A percentile compares a stretch with the other conserved stretches of the same genome.
phyloP scores from a whole-genome alignment of 1,140 invertebrate genomes.

The Danaus melanippus region DNA sequence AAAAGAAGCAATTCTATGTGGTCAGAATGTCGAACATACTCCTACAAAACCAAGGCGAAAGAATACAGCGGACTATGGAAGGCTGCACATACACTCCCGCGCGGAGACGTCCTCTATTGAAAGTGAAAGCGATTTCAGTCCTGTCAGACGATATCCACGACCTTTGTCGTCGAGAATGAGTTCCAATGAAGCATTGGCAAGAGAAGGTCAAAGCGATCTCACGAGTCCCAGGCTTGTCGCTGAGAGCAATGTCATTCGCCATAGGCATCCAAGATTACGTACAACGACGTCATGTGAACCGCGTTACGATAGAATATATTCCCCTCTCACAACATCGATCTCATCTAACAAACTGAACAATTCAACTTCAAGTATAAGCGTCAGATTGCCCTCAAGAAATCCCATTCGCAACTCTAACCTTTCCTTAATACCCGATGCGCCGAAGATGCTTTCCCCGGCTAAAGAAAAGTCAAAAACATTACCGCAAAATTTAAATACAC shows the following conservation, averaged over 20 bases:
- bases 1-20: constrained; percentile 60
- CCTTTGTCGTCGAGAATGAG: constrained; percentile 58
- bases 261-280: constrained; percentile 52
- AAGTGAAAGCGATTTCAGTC: constrained; percentile 60
- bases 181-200: constrained; percentile 54
- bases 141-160: constrained; percentile 44
- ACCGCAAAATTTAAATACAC: constrained; percentile 69
- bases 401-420: constrained; percentile 62
- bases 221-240: constrained; percentile 53
- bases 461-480: constrained; percentile 74
- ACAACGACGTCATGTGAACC: constrained; percentile 60
- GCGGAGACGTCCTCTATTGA: constrained; percentile 55
- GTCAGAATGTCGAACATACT: constrained; percentile 35
- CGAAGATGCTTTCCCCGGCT: constrained; percentile 50
- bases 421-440: constrained; percentile 61
- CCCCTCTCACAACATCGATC: constrained; percentile 51
- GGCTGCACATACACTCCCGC: constrained; percentile 41
- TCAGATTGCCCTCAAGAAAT: constrained; percentile 40
- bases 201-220: constrained; percentile 46
- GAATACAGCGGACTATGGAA: constrained; percentile 36
- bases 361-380: constrained; percentile 47
- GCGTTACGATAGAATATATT: constrained; percentile 58
- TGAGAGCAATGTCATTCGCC: constrained; percentile 37
- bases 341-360: constrained; percentile 53
- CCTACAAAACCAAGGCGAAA: constrained; percentile 49